phyloP scores from a whole-genome alignment of 2,113 vertebrate genomes.

The Ceyx melanurus region DNA sequence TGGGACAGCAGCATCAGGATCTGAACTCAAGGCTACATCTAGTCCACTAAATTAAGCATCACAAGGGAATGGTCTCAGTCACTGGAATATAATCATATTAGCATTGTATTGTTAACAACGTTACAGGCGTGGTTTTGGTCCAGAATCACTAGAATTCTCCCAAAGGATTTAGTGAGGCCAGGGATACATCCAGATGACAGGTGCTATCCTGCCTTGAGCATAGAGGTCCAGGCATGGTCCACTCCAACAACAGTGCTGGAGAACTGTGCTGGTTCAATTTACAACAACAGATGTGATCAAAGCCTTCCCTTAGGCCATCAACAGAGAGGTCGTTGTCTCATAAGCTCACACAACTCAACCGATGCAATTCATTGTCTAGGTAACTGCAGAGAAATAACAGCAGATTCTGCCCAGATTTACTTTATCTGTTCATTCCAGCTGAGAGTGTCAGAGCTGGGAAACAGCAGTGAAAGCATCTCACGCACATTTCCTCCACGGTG shows the following conservation, averaged over 20 bases:
- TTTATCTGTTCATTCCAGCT: background rate
- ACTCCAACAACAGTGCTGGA: background rate
- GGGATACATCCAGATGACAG: background rate
- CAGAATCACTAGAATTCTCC: background rate
- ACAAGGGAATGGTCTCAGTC: background rate
- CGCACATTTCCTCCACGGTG: accelerated
- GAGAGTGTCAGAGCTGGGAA: background rate
- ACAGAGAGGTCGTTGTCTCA: background rate
- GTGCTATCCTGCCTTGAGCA: accelerated
- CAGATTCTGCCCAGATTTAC: background rate
- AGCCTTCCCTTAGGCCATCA: background rate
- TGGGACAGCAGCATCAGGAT: background rate
- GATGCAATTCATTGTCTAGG: accelerated
- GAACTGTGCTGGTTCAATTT: background rate
- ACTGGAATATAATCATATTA: background rate
- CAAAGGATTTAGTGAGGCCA: background rate
- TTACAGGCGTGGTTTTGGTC: background rate
- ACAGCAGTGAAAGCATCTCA: background rate
- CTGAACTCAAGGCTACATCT: background rate
- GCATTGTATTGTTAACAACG: background rate
- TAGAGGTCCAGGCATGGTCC: too few species aligned
- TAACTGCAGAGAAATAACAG: background rate
- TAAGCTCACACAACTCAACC: accelerated
- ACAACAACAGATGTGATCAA: background rate
- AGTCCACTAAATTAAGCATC: background rate